Evolutionary conservation across 2,113 vertebrate species (phyloP).

Genomic region (Telmatochromis brichardi): DNA sequence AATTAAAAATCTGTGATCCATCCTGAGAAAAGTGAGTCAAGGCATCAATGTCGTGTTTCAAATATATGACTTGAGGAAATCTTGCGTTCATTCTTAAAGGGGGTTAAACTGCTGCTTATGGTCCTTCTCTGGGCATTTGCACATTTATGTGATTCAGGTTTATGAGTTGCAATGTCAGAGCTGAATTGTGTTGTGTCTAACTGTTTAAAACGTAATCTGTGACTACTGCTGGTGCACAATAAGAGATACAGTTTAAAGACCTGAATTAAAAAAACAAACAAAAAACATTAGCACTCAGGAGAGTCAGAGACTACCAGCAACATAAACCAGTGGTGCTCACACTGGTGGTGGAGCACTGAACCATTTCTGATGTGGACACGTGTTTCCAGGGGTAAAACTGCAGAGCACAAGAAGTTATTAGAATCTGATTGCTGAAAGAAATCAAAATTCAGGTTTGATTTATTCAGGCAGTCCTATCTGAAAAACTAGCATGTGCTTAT

Average conservation of each 20-base stretch:
- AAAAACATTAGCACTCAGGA: neutral
- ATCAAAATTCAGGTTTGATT: neutral
- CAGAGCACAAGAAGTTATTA: neutral
- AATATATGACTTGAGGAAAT: neutral
- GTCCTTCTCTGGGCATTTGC: neutral
- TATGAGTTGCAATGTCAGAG: neutral
- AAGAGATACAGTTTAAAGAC: neutral
- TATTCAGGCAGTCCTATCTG: neutral
- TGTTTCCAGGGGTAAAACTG: neutral
- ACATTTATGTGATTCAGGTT: neutral
- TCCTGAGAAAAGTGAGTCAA: neutral
- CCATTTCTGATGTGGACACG: neutral
- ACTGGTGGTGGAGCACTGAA: neutral
- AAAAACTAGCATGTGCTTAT: neutral
- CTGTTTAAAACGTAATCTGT: neutral
- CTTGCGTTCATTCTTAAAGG: neutral
- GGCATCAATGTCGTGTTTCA: neutral
- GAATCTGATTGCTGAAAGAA: neutral
- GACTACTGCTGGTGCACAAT: neutral
- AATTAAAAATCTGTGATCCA: neutral
- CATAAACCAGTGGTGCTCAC: neutral
- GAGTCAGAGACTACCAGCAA: neutral
- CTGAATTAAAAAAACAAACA: neutral
- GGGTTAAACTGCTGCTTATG: neutral
- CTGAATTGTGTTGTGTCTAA: neutral